Percentiles rank a stretch among this genome's conserved stretches.
phyloP scores from a whole-genome alignment of 2,888 invertebrate species.

The Euspilapteryx auroguttella region DNA sequence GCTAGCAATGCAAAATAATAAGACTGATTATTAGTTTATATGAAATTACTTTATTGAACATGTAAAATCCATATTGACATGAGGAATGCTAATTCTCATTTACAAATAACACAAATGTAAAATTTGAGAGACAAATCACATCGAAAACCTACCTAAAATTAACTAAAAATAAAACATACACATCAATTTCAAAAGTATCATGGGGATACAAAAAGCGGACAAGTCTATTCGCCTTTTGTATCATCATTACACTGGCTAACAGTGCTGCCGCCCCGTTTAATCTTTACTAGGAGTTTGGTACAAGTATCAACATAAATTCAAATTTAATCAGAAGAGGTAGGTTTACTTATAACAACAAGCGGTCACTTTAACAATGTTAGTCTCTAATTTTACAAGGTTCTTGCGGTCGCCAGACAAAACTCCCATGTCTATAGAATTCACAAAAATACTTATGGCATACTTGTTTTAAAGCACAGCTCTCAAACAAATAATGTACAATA shows the following conservation, averaged over 20 bases:
- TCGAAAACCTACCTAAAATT: slow-evolving; percentile 58
- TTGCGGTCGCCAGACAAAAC: slow-evolving; percentile 45
- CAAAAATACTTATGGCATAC: slow-evolving; percentile 23
- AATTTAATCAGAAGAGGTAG: slow-evolving; percentile 58
- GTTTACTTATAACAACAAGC: slow-evolving; percentile 48
- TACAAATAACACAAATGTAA: slow-evolving; percentile 61
- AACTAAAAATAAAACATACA: slow-evolving; percentile 62
- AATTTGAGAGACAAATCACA: slow-evolving; percentile 61
- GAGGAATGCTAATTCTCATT: slow-evolving; percentile 63
- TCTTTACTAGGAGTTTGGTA: slow-evolving; percentile 55
- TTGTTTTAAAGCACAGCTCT: slow-evolving; percentile 33
- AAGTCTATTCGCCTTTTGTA: too few relatives aligned
- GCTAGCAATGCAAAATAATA: too few relatives aligned
- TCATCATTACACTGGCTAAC: too few relatives aligned
- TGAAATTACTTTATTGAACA: slow-evolving; percentile 64
- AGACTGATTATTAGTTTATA: too few relatives aligned
- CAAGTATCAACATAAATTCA: slow-evolving; percentile 52
- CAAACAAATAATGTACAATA: slow-evolving; percentile 11
- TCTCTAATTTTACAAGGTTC: slow-evolving; percentile 54
- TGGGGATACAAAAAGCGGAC: too few relatives aligned
- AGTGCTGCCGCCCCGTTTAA: too few relatives aligned
- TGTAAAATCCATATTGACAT: slow-evolving; percentile 63
- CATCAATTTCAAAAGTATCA: slow-evolving; percentile 54
- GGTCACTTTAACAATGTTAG: slow-evolving; percentile 23
- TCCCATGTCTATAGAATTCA: slow-evolving; percentile 32